phyloP scores from a whole-genome alignment of 92 coral and sea anemone species.

The Porites evermanni region DNA sequence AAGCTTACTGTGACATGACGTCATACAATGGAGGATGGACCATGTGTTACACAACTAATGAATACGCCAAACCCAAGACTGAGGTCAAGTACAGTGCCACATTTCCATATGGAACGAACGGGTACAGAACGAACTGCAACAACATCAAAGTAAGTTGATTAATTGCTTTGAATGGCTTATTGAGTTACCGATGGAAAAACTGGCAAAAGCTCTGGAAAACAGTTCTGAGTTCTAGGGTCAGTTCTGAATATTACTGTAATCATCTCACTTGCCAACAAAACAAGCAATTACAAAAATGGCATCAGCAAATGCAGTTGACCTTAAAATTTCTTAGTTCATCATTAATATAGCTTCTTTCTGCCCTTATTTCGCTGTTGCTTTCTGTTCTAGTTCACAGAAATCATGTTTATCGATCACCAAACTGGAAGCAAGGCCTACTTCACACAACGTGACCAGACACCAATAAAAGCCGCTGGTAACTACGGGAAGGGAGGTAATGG shows the following conservation, averaged over 20 bases:
- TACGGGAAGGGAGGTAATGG: conserved; percentile 6
- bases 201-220: neutral
- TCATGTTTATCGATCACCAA: neutral
- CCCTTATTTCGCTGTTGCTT: neutral
- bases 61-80: neutral
- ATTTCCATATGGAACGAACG: conserved; percentile 2
- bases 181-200: neutral
- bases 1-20: conserved; percentile 49
- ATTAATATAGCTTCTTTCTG: neutral
- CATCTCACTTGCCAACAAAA: no score
- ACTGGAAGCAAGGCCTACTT: conserved; percentile 23
- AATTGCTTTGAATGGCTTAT: neutral
- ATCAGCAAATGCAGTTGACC: no score
- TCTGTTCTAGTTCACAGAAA: neutral
- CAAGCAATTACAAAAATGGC: no score
- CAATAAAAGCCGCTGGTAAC: conserved; percentile 9
- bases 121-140: neutral
- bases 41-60: conserved; percentile 40
- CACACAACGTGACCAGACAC: neutral
- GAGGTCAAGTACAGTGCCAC: conserved; percentile 11
- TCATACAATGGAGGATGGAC: conserved; percentile 50
- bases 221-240: neutral
- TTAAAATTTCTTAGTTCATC: no score
- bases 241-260: no score
- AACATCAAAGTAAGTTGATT: neutral